phyloP scores from a whole-genome alignment of 2,888 invertebrate species.

The Drosophila picticornis region DNA sequence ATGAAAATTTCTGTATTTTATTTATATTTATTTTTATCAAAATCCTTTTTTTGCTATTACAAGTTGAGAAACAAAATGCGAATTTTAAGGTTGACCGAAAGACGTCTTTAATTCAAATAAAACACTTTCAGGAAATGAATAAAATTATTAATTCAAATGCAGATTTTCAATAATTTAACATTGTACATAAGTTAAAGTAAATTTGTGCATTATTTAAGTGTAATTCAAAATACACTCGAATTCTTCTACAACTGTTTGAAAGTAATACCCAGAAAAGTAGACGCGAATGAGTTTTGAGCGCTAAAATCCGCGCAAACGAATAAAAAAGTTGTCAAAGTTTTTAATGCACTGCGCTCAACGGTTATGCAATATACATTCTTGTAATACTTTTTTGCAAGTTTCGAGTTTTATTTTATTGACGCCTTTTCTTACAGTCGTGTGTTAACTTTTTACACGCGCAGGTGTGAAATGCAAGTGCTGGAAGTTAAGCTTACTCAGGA shows the following conservation, averaged over 20 bases:
- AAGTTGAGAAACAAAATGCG: background rate
- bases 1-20: background rate
- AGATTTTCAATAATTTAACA: background rate
- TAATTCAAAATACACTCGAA: background rate
- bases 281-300: conserved; percentile 15
- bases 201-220: background rate
- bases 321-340: conserved; percentile 33
- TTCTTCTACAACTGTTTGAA: background rate
- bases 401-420: conserved; percentile 44
- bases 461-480: conserved; percentile 77
- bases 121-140: background rate
- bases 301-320: conserved; percentile 18
- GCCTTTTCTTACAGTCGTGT: conserved; percentile 46
- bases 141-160: background rate
- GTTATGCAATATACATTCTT: conserved; percentile 53
- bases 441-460: conserved; percentile 67
- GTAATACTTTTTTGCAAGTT: conserved; percentile 30
- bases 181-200: background rate
- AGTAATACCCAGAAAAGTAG: background rate
- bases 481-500: conserved; percentile 57
- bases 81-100: background rate
- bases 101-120: background rate
- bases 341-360: conserved; percentile 44
- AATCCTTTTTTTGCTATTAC: background rate
- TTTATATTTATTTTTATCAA: background rate